Evolutionary conservation across 1,140 invertebrate species (phyloP).

Genomic region (Nasonia longicornis): DNA sequence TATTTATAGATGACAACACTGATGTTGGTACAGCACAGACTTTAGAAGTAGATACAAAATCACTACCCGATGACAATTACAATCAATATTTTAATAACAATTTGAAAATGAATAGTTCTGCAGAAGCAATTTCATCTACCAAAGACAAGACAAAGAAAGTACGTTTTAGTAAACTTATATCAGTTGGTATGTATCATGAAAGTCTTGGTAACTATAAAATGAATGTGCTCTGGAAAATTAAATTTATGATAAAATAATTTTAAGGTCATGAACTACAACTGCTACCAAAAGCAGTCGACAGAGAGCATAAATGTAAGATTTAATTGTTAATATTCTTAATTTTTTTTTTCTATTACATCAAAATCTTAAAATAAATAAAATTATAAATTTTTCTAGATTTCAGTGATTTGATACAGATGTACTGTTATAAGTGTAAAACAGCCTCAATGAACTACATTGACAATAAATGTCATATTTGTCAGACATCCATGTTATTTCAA

Average conservation of each 20-base stretch:
- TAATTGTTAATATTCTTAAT: not conserved
- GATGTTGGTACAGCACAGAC: not conserved
- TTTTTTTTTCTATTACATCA: not conserved
- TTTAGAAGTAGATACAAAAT: not conserved
- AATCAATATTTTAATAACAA: not conserved
- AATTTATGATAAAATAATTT: not conserved
- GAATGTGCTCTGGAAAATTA: not conserved
- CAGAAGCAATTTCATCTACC: not conserved
- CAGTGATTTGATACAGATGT: conserved; percentile 21
- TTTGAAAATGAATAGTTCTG: not conserved
- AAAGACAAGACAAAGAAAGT: not conserved
- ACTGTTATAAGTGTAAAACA: conserved; percentile 27
- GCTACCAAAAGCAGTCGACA: not conserved
- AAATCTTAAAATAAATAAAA: not conserved
- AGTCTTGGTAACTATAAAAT: not conserved
- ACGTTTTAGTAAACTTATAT: not conserved
- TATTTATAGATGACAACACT: not conserved
- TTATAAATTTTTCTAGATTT: conserved; percentile 19
- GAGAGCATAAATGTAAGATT: not conserved
- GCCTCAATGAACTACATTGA: not conserved
- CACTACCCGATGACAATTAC: not conserved
- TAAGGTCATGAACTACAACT: not conserved
- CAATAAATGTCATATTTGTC: conserved; percentile 9
- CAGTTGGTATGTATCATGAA: not conserved
- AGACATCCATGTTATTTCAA: conserved; percentile 30